Conservation (phyloP, 2,888 invertebrate genomes). For the Lasius platythorax region DNA sequence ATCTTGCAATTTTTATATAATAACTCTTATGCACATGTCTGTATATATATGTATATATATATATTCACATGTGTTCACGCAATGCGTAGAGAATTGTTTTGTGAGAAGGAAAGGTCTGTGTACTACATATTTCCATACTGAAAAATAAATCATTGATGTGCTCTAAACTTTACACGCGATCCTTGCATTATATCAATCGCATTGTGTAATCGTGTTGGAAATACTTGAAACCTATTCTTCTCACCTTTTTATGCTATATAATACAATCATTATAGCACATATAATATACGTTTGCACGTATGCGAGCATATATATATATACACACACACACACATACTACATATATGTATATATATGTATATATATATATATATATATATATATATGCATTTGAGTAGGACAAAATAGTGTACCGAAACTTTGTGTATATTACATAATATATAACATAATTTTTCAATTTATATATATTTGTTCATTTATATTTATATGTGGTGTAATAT, state of each 20-base stretch:
- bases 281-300: conserved; percentile 62
- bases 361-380: too few relatives aligned
- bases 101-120: conserved; percentile 64
- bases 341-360: too few relatives aligned
- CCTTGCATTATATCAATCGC: conserved; percentile 1
- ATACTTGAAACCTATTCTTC: conserved; percentile 54
- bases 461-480: conserved; percentile 32
- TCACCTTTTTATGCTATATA: conserved; percentile 41
- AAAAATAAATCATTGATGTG: conserved; percentile 49
- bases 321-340: too few relatives aligned
- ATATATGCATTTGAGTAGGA: conserved; percentile 49
- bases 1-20: conserved; percentile 63
- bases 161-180: conserved; percentile 44
- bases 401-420: conserved; percentile 59
- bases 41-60: conserved; percentile 14
- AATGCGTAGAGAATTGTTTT: conserved; percentile 33
- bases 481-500: conserved; percentile 35
- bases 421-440: conserved; percentile 69
- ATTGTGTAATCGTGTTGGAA: conserved; percentile 36
- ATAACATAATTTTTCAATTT: conserved; percentile 56
- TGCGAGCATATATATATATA: not conserved
- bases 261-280: conserved; percentile 54
- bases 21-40: conserved; percentile 57
- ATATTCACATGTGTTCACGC: conserved; percentile 14
- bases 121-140: conserved; percentile 17